Evolutionary conservation across 2,797 vertebrate species (phyloP).

Genomic region (Sternotherus odoratus): DNA sequence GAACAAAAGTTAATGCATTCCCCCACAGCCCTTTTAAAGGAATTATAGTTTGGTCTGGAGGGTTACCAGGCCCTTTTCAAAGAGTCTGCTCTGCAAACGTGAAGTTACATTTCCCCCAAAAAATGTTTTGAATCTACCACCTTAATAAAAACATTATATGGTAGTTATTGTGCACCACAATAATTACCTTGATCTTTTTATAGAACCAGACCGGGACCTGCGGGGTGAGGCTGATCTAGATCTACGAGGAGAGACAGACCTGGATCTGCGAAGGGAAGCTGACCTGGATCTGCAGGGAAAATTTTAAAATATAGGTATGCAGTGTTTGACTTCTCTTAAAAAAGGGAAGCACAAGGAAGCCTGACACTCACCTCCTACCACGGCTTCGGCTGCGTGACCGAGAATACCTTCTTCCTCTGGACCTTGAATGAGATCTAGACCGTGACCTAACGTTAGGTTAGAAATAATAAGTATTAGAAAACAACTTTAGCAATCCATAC

Average conservation of each 20-base stretch:
- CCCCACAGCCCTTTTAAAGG: not conserved
- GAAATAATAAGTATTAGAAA: conserved; percentile 73
- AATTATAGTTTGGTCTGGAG: not conserved
- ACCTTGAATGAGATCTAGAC: conserved; percentile 85
- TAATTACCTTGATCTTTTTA: conserved; percentile 87
- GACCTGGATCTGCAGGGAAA: conserved; percentile 85
- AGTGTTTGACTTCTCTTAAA: accelerated
- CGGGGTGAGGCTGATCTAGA: conserved; percentile 84
- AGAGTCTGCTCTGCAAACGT: not conserved
- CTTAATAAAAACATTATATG: not conserved
- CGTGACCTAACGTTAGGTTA: conserved; percentile 84
- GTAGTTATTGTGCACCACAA: not conserved
- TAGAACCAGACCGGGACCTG: conserved; percentile 83
- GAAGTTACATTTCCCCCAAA: not conserved
- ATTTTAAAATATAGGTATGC: not conserved
- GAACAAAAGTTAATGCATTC: not conserved
- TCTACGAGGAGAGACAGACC: conserved; percentile 85
- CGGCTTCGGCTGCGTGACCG: conserved; percentile 84
- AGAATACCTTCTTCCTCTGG: conserved; percentile 85
- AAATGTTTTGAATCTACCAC: not conserved
- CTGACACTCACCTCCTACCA: conserved; percentile 79
- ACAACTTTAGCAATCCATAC: not conserved
- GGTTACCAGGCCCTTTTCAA: not conserved
- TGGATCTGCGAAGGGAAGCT: conserved; percentile 84
- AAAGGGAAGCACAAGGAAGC: accelerated